Evolutionary conservation across 2,888 invertebrate species (phyloP).

Genomic region (Corythucha ciliata): DNA sequence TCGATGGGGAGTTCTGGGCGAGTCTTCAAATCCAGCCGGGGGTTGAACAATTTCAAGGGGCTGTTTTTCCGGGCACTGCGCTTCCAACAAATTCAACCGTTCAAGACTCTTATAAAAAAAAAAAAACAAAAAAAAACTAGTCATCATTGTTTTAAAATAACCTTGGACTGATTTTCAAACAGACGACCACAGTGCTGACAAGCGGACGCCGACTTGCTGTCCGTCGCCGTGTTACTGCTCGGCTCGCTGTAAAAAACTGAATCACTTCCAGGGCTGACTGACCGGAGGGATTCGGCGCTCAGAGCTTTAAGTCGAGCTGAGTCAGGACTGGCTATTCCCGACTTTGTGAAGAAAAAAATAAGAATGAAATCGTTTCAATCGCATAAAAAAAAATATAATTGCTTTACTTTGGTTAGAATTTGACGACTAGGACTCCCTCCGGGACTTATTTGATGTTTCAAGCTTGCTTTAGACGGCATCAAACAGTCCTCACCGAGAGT

Average conservation of each 20-base stretch:
- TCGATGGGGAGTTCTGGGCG: conserved; percentile 49
- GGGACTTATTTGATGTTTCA: conserved; percentile 41
- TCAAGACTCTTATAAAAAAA: not conserved
- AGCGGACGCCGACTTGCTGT: conserved; percentile 42
- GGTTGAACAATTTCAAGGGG: conserved; percentile 68
- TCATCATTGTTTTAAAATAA: conserved; percentile 8
- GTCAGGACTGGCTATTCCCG: conserved; percentile 43
- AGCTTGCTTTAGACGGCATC: conserved; percentile 22
- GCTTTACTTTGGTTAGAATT: too few species aligned
- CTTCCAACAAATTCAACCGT: not conserved
- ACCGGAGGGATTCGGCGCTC: conserved; percentile 75
- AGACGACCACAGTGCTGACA: conserved; percentile 78
- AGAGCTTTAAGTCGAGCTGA: conserved; percentile 59
- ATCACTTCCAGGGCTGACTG: conserved; percentile 84
- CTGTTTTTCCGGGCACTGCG: conserved; percentile 21
- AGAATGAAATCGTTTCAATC: conserved; percentile 1
- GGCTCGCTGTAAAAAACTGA: conserved; percentile 81
- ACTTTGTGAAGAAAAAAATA: conserved; percentile 10
- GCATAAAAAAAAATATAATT: not conserved
- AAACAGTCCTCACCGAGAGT: conserved; percentile 23
- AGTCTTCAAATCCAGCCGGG: conserved; percentile 81
- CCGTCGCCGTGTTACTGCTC: conserved; percentile 37
- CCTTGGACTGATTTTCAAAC: conserved; percentile 45
- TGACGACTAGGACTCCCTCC: conserved; percentile 50
- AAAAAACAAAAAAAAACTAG: not conserved